Evolutionary conservation across 2,113 vertebrate genomes (phyloP).

Genomic region (Urocynchramus pylzowi): DNA sequence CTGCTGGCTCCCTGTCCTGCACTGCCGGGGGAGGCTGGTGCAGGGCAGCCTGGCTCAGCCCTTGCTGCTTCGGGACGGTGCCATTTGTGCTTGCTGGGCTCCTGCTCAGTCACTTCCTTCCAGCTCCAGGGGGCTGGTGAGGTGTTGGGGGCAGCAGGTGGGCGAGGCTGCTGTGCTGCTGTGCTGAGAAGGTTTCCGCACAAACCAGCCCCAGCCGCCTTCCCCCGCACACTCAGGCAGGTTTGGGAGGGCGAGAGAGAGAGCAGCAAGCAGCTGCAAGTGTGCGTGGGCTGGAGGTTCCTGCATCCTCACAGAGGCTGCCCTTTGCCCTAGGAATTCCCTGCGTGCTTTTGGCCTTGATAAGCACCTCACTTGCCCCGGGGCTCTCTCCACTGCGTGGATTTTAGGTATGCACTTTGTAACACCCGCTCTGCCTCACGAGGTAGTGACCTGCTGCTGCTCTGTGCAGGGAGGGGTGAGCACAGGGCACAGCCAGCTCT

Average conservation of each 20-base stretch:
- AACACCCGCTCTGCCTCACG: neutral
- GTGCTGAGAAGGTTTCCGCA: neutral
- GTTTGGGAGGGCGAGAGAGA: neutral
- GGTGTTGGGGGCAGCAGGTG: neutral
- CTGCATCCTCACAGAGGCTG: neutral
- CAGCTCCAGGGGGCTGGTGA: neutral
- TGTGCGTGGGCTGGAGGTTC: neutral
- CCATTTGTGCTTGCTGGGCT: neutral
- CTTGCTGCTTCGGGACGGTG: neutral
- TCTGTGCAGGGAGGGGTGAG: neutral
- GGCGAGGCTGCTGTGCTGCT: neutral
- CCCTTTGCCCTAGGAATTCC: neutral
- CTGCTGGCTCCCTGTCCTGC: accelerated
- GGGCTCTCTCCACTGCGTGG: neutral
- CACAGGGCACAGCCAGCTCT: neutral
- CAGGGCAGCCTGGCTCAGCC: accelerated
- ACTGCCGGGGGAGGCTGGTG: neutral
- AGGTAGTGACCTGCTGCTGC: accelerated
- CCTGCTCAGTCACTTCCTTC: neutral
- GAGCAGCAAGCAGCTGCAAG: slow-evolving; percentile 35
- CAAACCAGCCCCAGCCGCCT: neutral
- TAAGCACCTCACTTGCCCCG: neutral
- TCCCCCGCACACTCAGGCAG: neutral
- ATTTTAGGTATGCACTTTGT: neutral
- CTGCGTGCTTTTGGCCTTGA: neutral